Percentiles rank a stretch among this genome's conserved stretches.
Conservation (phyloP, 1,140 invertebrate genomes). For the Pseudoatta argentina region DNA sequence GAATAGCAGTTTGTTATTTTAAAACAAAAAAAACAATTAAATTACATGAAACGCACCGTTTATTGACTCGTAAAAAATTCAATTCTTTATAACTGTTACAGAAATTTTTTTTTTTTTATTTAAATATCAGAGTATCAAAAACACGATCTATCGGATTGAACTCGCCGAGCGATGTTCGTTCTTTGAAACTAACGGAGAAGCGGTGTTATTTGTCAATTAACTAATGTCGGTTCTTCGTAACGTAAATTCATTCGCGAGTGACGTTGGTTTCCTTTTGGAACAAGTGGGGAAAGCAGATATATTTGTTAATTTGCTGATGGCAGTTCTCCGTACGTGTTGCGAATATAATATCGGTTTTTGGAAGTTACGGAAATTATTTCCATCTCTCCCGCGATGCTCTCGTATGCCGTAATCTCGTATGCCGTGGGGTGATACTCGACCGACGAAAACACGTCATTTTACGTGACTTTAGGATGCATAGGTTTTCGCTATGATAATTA, state of each 20-base stretch:
- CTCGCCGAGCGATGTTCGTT: background rate
- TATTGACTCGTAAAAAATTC: slow-evolving; percentile 15
- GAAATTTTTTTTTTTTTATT: background rate
- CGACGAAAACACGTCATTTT: slow-evolving; percentile 69
- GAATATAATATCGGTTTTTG: slow-evolving; percentile 42
- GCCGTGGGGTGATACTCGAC: slow-evolving; percentile 15
- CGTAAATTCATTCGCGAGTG: background rate
- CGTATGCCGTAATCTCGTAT: slow-evolving; percentile 28
- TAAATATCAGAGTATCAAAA: background rate
- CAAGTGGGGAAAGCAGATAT: background rate
- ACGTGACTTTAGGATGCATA: slow-evolving; percentile 52
- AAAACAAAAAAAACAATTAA: background rate
- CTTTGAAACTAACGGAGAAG: background rate
- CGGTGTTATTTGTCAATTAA: slow-evolving; percentile 43
- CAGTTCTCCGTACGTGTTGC: slow-evolving; percentile 5
- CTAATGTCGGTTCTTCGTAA: slow-evolving; percentile 38
- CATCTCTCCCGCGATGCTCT: background rate
- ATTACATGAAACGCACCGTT: background rate
- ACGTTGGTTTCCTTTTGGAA: background rate
- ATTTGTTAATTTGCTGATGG: slow-evolving; percentile 50
- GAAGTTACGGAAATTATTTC: slow-evolving; percentile 24
- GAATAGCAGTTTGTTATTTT: background rate
- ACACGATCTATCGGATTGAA: background rate
- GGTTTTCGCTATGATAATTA: slow-evolving; percentile 73
- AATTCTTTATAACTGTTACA: background rate